Base-by-base conservation (phyloP, 2,797 vertebrate genomes). In the Crocodylus rhombifer region DNA sequence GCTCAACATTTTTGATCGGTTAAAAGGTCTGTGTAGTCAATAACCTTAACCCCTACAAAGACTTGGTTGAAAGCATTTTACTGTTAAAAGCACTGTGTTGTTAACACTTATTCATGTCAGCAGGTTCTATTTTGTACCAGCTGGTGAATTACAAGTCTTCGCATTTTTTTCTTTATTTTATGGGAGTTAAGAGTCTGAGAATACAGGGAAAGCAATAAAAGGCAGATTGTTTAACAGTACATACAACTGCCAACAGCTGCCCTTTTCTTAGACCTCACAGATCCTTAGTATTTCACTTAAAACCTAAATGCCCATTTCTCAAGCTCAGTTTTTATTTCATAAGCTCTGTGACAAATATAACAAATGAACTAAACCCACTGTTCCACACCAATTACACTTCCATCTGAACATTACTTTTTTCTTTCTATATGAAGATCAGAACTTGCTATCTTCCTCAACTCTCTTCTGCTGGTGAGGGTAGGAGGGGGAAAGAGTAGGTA, bases 301-400 rank as follows among this genome's bases (percentile, higher is more conserved):
- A 94, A 94, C n/a, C 69, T 87, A 91, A 93, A 95, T 61, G 94
- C n/a, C 74, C 77, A 62, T 92, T 91, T 94, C 81, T 84, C 28
- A 96, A 94, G 30, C 21, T 95, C 89, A 86, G 56, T 61, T 96
- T 96, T 97, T 92, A 91, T 92, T 96, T 93, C 88, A 88, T 92
- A 94, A 95, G 74, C 80, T 94, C 91, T 92, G 62, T 95, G 82
- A 97, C 82, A 85, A 97, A 96, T 77, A 57, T 15, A 93, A 92
- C 80, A 92, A 95, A 64, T 84, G 58, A 94, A 86, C 64, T 28
- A 78, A 25, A 16, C 42, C 58, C 18, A 88, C 77, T 91, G 83
- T 65, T 94, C 12, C 58, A 94, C 75, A 79, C 25, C 17, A 85
- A 80, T 0, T 87, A 51, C 14, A 65, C 57, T 91, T 92, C 58